These are phyloP conservation scores for Acrossocheilus fasciatus DNA, from an alignment of 2,797 vertebrate genomes.

Conservation along the genomic window DNA sequence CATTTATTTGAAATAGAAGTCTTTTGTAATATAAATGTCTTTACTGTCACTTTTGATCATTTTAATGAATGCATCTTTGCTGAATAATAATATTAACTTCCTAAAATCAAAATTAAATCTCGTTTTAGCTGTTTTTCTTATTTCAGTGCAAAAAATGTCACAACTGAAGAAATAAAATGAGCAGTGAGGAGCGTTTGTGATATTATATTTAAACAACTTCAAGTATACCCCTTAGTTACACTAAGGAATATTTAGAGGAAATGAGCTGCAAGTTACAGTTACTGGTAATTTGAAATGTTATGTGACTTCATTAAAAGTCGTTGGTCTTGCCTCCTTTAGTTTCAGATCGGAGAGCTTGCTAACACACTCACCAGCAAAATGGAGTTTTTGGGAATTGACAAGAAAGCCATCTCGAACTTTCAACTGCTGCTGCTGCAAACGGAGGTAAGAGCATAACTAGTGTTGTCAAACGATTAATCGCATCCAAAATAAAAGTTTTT, in stretches of 20 bases:
- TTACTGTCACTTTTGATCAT: background rate
- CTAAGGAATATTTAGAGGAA: background rate
- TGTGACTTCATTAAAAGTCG: background rate
- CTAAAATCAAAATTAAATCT: background rate
- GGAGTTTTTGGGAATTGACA: slow-evolving; percentile 97
- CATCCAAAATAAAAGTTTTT: too few species aligned
- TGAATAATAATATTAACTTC: background rate
- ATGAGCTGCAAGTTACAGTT: background rate
- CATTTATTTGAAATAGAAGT: background rate
- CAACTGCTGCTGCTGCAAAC: slow-evolving; percentile 97
- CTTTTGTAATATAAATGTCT: background rate
- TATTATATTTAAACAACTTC: background rate
- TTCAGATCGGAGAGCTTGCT: slow-evolving; percentile 98
- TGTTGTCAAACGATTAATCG: too few species aligned
- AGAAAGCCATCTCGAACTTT: slow-evolving; percentile 97
- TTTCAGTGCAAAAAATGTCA: background rate
- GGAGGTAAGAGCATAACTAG: slow-evolving; percentile 82
- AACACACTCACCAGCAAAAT: slow-evolving; percentile 98
- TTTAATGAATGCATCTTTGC: background rate
- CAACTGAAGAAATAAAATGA: background rate
- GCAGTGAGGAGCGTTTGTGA: background rate
- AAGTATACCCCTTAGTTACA: background rate
- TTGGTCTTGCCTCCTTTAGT: slow-evolving; percentile 75
- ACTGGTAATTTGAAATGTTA: background rate
- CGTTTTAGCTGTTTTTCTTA: background rate